phyloP scores from a whole-genome alignment of 2,113 vertebrate genomes.

The Lophura nycthemera region DNA sequence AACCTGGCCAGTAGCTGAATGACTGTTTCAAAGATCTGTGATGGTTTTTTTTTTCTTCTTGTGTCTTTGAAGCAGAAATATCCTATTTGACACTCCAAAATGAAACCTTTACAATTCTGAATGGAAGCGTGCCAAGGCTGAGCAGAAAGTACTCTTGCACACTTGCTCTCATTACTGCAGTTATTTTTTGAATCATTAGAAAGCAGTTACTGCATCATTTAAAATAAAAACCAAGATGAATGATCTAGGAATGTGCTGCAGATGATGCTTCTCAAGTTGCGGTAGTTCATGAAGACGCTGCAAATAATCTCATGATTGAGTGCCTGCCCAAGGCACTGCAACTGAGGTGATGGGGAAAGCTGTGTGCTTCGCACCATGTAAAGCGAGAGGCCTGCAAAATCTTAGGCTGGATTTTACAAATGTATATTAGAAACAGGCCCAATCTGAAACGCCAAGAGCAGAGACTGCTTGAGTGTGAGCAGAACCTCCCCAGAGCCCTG shows the following conservation, averaged over 20 bases:
- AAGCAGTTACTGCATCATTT: not conserved
- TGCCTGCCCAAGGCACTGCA: not conserved
- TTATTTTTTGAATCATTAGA: not conserved
- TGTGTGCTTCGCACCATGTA: not conserved
- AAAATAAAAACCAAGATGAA: not conserved
- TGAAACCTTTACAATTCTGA: not conserved
- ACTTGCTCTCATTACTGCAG: not conserved
- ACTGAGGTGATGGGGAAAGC: not conserved
- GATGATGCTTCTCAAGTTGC: not conserved
- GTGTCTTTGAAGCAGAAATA: not conserved
- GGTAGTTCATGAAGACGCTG: not conserved
- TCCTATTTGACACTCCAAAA: not conserved
- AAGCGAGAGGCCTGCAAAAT: not conserved
- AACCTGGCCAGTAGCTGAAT: not conserved
- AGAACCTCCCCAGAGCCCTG: not conserved
- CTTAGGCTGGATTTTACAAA: no score
- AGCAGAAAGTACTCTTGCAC: not conserved
- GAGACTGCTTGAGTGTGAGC: not conserved
- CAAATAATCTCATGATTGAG: not conserved
- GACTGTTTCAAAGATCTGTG: not conserved
- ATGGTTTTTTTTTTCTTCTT: not conserved
- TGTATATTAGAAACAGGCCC: not conserved
- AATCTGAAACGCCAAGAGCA: not conserved
- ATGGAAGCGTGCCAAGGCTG: not conserved
- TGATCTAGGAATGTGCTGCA: not conserved